Evolutionary conservation across 2,888 invertebrate genomes (phyloP).

Genomic region (Drosophila glabriapex): DNA sequence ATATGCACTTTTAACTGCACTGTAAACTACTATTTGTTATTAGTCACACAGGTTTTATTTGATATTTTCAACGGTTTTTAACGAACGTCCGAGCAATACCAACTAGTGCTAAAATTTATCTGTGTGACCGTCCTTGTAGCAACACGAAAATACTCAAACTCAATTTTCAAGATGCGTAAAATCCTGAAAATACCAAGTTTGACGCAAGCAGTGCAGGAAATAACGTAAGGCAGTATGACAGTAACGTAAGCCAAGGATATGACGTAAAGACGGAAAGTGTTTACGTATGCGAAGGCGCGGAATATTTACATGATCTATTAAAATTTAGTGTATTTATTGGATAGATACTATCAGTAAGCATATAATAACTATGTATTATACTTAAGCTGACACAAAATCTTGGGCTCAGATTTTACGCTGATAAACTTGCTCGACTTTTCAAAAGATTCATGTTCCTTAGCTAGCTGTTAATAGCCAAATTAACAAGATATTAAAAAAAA

Average conservation of each 20-base stretch:
- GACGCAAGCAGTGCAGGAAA: neutral
- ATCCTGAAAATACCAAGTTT: slow-evolving; percentile 30
- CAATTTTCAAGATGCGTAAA: neutral
- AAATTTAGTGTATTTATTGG: neutral
- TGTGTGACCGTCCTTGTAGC: slow-evolving; percentile 41
- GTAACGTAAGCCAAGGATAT: neutral
- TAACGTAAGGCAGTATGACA: neutral
- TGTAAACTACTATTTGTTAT: slow-evolving; percentile 44
- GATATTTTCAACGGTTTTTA: slow-evolving; percentile 71
- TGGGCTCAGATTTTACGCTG: neutral
- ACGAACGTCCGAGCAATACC: slow-evolving; percentile 72
- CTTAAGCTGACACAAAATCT: neutral
- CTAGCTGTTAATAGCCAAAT: neutral
- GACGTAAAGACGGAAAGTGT: neutral
- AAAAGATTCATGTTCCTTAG: neutral
- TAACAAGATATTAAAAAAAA: neutral
- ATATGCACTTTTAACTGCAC: slow-evolving; percentile 55
- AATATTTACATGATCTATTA: neutral
- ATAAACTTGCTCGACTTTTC: neutral
- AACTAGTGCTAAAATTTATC: slow-evolving; percentile 59
- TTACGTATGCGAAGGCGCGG: neutral
- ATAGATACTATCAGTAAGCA: neutral
- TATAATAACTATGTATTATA: neutral
- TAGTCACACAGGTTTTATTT: slow-evolving; percentile 51
- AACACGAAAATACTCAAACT: slow-evolving; percentile 7